Conservation (phyloP, 2,113 vertebrate species). For the Probosciger aterrimus region DNA sequence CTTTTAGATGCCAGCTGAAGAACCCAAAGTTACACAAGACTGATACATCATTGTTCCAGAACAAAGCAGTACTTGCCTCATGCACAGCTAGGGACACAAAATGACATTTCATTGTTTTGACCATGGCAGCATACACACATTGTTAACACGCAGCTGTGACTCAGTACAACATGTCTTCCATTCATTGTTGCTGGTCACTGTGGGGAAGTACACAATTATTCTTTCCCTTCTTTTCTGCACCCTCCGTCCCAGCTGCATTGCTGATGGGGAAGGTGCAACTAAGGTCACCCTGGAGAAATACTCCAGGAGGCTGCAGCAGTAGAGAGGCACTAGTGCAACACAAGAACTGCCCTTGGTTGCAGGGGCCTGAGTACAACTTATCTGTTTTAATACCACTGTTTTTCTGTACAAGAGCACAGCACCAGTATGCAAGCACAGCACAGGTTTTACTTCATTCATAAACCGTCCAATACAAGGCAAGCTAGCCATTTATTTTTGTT, state of each 20-base stretch:
- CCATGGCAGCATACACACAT: constrained; percentile 49
- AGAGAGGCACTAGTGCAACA: neutral
- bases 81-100: constrained; percentile 51
- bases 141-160: constrained; percentile 59
- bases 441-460: neutral
- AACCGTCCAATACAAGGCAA: neutral
- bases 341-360: neutral
- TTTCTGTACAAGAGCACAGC: neutral
- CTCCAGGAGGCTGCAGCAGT: neutral
- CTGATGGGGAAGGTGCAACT: constrained; percentile 48
- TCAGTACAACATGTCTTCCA: constrained; percentile 56
- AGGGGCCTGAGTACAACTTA: neutral
- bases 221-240: constrained; percentile 30
- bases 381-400: neutral
- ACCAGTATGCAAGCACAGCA: neutral
- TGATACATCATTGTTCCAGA: constrained; percentile 60
- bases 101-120: constrained; percentile 67
- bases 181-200: constrained; percentile 62
- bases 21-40: constrained; percentile 57
- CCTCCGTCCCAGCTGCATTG: constrained; percentile 14
- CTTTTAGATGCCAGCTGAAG: constrained; percentile 46
- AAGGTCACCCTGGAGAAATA: constrained; percentile 38
- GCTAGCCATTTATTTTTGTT: neutral
- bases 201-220: constrained; percentile 56
- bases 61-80: constrained; percentile 60